These are phyloP conservation scores for Eremobia ochroleuca DNA, from an alignment of 2,888 invertebrate species.

Conservation along the genomic window DNA sequence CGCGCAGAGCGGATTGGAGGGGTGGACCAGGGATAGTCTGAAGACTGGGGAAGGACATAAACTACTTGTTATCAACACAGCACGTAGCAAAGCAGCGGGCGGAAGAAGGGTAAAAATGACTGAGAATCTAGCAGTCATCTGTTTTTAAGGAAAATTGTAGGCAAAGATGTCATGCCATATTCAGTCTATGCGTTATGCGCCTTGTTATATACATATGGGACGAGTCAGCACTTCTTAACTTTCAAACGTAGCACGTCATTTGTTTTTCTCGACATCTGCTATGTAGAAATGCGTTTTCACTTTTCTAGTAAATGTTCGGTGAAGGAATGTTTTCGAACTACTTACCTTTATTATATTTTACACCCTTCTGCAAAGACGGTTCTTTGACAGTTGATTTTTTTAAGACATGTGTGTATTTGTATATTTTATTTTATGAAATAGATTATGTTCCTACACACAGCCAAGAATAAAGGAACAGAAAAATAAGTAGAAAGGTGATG, in stretches of 20 bases:
- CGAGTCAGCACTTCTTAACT: constrained; percentile 22
- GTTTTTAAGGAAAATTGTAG: neutral
- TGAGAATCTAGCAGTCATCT: neutral
- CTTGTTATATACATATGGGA: neutral
- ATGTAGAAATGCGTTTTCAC: constrained; percentile 44
- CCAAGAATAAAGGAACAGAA: neutral
- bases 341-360: neutral
- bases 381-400: neutral
- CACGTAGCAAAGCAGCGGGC: neutral
- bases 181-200: neutral
- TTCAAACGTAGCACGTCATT: constrained; percentile 35
- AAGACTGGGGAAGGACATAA: no score
- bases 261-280: constrained; percentile 48
- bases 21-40: neutral
- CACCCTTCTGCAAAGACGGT: neutral
- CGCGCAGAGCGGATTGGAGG: neutral
- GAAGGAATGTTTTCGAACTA: constrained; percentile 21
- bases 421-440: neutral
- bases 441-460: neutral
- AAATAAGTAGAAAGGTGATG: neutral
- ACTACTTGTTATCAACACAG: neutral
- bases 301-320: constrained; percentile 18
- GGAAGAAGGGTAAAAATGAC: neutral
- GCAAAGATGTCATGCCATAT: neutral
- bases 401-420: neutral